phyloP scores from a whole-genome alignment of 2,797 vertebrate genomes.

The Australoheros facetus region DNA sequence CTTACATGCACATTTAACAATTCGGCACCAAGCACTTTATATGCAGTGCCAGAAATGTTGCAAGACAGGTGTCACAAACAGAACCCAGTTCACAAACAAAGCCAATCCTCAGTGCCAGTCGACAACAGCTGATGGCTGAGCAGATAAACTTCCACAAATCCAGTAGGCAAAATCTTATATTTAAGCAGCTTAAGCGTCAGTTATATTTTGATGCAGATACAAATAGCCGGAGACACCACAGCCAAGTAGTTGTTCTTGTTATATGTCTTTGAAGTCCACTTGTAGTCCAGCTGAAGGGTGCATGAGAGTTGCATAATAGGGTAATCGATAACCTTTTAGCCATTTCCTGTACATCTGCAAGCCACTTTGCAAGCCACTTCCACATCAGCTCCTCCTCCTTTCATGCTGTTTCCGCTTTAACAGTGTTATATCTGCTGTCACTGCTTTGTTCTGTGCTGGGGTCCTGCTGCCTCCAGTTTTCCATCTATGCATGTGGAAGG shows the following conservation, averaged over 20 bases:
- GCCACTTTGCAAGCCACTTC: background rate
- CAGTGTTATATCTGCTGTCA: too few species aligned
- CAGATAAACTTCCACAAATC: background rate
- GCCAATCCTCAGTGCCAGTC: background rate
- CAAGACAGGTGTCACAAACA: background rate
- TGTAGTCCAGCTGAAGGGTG: background rate
- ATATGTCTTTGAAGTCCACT: background rate
- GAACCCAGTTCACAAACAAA: background rate
- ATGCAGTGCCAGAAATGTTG: background rate
- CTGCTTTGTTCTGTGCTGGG: too few species aligned
- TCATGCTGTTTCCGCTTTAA: too few species aligned
- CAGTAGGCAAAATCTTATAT: background rate
- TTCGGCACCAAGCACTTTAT: background rate
- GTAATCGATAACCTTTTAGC: background rate
- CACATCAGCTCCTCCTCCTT: background rate
- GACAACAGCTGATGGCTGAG: background rate
- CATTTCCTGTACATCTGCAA: background rate
- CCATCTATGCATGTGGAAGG: background rate
- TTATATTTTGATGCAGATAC: background rate
- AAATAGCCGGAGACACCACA: background rate
- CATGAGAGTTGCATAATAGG: background rate
- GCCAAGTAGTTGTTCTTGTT: background rate
- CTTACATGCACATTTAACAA: too few species aligned
- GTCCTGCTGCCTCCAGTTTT: too few species aligned
- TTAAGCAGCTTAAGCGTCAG: background rate